phyloP scores from a whole-genome alignment of 2,888 invertebrate genomes.

The Hyppa rectilinea region DNA sequence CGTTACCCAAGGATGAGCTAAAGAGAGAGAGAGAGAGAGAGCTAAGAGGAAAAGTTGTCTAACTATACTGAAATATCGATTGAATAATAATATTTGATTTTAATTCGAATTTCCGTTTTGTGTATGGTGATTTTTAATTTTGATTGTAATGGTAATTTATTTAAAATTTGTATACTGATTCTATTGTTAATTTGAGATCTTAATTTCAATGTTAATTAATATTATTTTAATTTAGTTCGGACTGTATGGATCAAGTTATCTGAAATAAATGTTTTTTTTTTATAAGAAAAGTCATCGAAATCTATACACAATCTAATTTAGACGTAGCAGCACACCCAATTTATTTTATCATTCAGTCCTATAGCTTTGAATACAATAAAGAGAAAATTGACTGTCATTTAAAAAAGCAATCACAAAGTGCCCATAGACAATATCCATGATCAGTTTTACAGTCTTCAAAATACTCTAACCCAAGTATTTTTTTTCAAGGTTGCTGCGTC shows the following conservation, averaged over 20 bases:
- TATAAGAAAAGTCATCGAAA: background rate
- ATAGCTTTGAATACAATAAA: background rate
- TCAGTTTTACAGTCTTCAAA: background rate
- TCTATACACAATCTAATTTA: background rate
- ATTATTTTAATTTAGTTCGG: too few relatives aligned
- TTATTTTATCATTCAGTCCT: background rate
- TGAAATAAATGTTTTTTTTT: too few relatives aligned
- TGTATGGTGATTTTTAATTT: too few relatives aligned
- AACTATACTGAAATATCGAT: background rate
- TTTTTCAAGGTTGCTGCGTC: conserved; percentile 33
- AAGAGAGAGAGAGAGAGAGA: background rate
- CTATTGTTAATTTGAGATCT: too few relatives aligned
- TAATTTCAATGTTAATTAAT: too few relatives aligned
- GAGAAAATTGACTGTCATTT: background rate
- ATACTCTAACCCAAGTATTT: background rate
- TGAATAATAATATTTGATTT: too few relatives aligned
- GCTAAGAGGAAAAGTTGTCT: background rate
- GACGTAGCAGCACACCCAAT: background rate
- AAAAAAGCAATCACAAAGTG: background rate
- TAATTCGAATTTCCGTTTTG: too few relatives aligned
- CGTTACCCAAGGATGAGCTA: background rate
- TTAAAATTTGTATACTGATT: too few relatives aligned
- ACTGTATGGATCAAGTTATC: too few relatives aligned
- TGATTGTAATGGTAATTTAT: too few relatives aligned
- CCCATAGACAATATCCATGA: background rate